Base-by-base conservation (phyloP, 1,140 invertebrate species). In the Lamellibrachia luymesi region DNA sequence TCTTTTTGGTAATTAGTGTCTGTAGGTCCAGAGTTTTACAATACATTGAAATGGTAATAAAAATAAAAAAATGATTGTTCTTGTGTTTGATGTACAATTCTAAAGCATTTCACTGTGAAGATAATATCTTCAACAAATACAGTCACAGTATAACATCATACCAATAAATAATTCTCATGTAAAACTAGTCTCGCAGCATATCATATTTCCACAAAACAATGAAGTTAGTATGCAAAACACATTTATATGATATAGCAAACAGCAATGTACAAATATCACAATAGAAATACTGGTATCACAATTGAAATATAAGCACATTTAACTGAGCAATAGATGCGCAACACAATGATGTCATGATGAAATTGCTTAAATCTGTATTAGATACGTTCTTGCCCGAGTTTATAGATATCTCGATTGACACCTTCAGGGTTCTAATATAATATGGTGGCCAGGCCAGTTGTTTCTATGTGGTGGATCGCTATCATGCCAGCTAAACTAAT, bases 271-370 rank as follows among this genome's bases (percentile, higher is more conserved):
- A 80, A 38, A 56, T 56, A 17, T 56, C 52, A 56, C 52, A 56
- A 80, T 80, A 80, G 64, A 80, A 80, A 22, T 80, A 80, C 64
- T 80, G 64, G 64, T 80, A 80, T 80, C 64, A 80, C 64, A 80
- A 10, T 4, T 2, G 25, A 80, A 80, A 80, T 80, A 80, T 22
- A 80, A 80, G 64, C 64, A 80, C 17, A 80, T 80, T 80, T 80
- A 22, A 80, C 64, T 80, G 64, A 80, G 64, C 64, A 80, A 80
- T 22, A 17, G 64, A 22, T 80, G 64, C 1, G 64, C 64, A 80
- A 22, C 25, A 80, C 25, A 80, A 80, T 80, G 25, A 80, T 22
- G 17, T 80, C 64, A 10, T 80, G 64, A 80, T 17, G 64, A 80
- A 80, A 80, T 80, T 80, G 7, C 17, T 80, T 80, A 80, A 80